Percentiles rank a stretch among this genome's conserved stretches.
Evolutionary conservation across 2,797 vertebrate species (phyloP).

Genomic region (Salarias fasciatus): DNA sequence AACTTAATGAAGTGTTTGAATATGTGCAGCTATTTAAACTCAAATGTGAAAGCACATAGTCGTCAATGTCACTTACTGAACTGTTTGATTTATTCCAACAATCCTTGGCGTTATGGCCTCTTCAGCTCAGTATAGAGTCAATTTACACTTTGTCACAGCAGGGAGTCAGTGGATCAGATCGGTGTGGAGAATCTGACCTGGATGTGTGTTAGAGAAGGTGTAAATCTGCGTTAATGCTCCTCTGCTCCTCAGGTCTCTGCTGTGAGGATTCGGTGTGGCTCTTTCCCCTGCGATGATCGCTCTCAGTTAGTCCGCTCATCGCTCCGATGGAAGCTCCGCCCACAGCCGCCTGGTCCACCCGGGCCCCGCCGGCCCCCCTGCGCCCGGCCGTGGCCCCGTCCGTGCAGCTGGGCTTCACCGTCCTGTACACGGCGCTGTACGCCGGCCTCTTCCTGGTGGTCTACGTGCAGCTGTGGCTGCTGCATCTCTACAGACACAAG

Average conservation of each 20-base stretch:
- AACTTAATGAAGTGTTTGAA: too few relatives aligned
- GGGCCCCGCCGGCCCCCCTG: slow-evolving; percentile 74
- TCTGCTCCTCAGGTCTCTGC: slow-evolving; percentile 21
- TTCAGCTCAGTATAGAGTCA: too few relatives aligned
- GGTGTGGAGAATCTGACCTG: too few relatives aligned
- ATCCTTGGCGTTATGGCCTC: too few relatives aligned
- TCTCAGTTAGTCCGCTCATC: slow-evolving; percentile 2
- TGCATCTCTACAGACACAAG: slow-evolving; percentile 87
- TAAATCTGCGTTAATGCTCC: neutral
- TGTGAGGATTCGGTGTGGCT: slow-evolving; percentile 5
- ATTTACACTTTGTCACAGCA: too few relatives aligned
- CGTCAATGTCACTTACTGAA: too few relatives aligned
- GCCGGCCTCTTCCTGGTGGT: slow-evolving; percentile 85
- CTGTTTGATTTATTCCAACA: too few relatives aligned
- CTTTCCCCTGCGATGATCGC: slow-evolving; percentile 26
- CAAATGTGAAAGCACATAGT: too few relatives aligned
- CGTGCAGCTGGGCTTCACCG: slow-evolving; percentile 87
- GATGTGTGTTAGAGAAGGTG: too few relatives aligned
- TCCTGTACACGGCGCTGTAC: slow-evolving; percentile 87
- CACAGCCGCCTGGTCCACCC: slow-evolving; percentile 22
- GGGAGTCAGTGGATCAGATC: too few relatives aligned
- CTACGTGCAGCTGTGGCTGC: slow-evolving; percentile 90
- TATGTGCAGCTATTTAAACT: too few relatives aligned
- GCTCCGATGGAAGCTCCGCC: slow-evolving; percentile 66
- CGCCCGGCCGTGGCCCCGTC: slow-evolving; percentile 85